A percentile compares a stretch with the other conserved stretches of the same genome.
Evolutionary conservation across 2,888 invertebrate genomes (phyloP).

Genomic region (Neoitamus cyanurus): DNA sequence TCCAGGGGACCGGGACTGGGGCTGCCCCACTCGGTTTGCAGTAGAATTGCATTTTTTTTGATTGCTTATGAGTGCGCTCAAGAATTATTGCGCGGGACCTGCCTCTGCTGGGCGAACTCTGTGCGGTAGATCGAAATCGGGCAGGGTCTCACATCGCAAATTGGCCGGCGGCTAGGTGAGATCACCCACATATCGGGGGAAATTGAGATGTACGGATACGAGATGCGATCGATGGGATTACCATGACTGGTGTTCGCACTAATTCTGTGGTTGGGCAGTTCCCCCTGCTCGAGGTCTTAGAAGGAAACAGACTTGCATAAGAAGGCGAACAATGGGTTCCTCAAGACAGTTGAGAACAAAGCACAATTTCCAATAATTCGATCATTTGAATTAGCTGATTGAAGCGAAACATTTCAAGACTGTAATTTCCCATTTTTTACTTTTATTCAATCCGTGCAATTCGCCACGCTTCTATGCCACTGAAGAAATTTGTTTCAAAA

Average conservation of each 20-base stretch:
- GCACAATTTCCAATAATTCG: background rate
- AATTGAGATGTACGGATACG: background rate
- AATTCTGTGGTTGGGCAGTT: background rate
- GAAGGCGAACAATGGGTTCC: background rate
- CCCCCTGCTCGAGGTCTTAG: background rate
- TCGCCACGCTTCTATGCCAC: background rate
- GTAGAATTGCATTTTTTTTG: slow-evolving; percentile 14
- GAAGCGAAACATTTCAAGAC: background rate
- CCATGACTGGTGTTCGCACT: background rate
- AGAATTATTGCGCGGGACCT: background rate
- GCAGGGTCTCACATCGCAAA: background rate
- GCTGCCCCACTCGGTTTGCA: background rate
- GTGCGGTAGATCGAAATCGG: background rate
- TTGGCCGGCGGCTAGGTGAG: background rate
- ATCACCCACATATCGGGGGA: slow-evolving; percentile 19
- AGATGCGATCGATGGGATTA: background rate
- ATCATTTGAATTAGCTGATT: background rate
- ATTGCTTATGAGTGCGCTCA: background rate
- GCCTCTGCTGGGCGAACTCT: background rate
- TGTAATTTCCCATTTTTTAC: background rate
- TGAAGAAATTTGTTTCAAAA: too few species aligned
- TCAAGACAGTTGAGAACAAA: background rate
- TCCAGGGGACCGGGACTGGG: background rate
- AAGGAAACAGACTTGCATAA: background rate
- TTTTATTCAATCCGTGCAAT: background rate